Evolutionary conservation across 2,888 invertebrate genomes (phyloP).

Genomic region (Gasteruption jaculator): DNA sequence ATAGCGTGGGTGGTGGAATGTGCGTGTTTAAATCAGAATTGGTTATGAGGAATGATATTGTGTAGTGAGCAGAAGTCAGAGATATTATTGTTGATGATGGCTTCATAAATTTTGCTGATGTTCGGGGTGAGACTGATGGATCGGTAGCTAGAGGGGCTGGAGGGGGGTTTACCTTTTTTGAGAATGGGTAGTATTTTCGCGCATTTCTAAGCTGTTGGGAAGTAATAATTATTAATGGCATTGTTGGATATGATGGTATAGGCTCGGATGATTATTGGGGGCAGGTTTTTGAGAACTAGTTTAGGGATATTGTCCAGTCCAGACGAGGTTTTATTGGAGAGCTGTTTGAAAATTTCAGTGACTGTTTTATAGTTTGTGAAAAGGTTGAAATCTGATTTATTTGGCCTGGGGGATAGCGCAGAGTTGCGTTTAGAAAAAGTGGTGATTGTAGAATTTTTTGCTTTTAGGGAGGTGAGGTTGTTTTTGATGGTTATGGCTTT

Average conservation of each 20-base stretch:
- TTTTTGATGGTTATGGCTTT: background rate
- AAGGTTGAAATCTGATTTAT: no score
- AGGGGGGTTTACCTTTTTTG: slow-evolving; percentile 15
- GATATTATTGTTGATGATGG: slow-evolving; percentile 10
- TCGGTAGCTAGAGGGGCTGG: slow-evolving; percentile 17
- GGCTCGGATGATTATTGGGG: slow-evolving; percentile 3
- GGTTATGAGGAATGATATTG: slow-evolving; percentile 6
- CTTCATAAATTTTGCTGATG: slow-evolving; percentile 10
- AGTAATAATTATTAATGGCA: slow-evolving; percentile 16
- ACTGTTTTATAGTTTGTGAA: no score
- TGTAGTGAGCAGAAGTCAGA: background rate
- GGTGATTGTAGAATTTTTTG: background rate
- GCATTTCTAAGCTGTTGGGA: slow-evolving; percentile 16
- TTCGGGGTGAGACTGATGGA: slow-evolving; percentile 22
- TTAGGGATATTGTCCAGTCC: slow-evolving; percentile 14
- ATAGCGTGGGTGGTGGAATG: slow-evolving; percentile 3
- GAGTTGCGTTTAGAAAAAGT: background rate
- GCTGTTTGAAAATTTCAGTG: slow-evolving; percentile 8
- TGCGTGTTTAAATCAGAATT: slow-evolving; percentile 8
- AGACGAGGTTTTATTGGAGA: slow-evolving; percentile 17
- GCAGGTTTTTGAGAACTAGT: slow-evolving; percentile 18
- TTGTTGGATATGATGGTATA: slow-evolving; percentile 18
- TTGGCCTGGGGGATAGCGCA: no score
- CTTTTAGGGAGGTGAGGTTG: background rate
- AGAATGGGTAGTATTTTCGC: slow-evolving; percentile 16